phyloP scores from a whole-genome alignment of 2,888 invertebrate genomes.

The Julus scanicus region DNA sequence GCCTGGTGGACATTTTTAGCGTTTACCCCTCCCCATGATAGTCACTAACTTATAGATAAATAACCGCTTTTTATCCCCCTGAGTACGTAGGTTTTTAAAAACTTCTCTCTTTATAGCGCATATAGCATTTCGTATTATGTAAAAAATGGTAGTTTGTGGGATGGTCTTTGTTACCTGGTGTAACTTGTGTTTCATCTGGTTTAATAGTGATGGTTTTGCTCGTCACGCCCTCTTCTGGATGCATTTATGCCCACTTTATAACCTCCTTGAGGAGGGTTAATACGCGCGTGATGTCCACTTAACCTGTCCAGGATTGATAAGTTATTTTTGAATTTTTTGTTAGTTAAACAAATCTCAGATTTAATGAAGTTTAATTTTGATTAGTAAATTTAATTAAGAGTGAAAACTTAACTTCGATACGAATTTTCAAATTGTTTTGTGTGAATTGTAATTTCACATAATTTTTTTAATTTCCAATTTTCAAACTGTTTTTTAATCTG shows the following conservation, averaged over 20 bases:
- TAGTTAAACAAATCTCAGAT: too few species aligned
- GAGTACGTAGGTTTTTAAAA: not conserved
- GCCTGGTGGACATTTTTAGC: slow-evolving; percentile 38
- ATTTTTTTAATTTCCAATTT: too few species aligned
- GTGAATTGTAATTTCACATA: too few species aligned
- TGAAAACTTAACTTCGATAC: too few species aligned
- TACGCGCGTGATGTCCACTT: not conserved
- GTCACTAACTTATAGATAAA: not conserved
- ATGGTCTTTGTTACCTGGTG: not conserved
- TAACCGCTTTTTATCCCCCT: not conserved
- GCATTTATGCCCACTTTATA: not conserved
- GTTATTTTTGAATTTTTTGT: too few species aligned
- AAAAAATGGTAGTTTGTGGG: not conserved
- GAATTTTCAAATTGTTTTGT: too few species aligned
- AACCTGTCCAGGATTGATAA: not conserved
- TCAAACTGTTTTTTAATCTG: too few species aligned
- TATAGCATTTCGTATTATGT: slow-evolving; percentile 25
- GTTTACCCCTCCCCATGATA: not conserved
- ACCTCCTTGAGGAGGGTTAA: not conserved
- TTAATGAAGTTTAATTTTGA: too few species aligned
- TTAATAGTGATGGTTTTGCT: not conserved
- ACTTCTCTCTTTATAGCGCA: slow-evolving; percentile 17
- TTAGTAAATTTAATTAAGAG: too few species aligned
- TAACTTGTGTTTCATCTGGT: not conserved
- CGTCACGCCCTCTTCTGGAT: not conserved